phyloP scores from a whole-genome alignment of 2,113 vertebrate genomes.

The Chascanopsetta lugubris region DNA sequence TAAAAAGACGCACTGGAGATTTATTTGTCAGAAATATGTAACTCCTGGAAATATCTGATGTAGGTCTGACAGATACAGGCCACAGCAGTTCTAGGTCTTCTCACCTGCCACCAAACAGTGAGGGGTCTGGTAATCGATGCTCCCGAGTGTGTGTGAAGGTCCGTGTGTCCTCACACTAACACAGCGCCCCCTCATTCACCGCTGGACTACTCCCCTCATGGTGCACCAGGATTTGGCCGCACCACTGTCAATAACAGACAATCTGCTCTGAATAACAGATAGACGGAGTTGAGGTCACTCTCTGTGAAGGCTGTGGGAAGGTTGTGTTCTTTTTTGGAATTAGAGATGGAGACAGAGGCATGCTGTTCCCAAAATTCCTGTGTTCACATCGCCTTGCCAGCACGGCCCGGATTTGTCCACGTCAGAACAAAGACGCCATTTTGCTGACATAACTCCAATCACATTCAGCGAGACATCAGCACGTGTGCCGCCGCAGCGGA shows the following conservation, averaged over 20 bases:
- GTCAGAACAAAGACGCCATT: conserved; percentile 14
- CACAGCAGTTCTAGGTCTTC: background rate
- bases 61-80: background rate
- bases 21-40: background rate
- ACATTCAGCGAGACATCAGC: background rate
- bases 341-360: conserved; percentile 31
- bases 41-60: conserved; percentile 12
- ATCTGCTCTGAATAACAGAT: conserved; percentile 37
- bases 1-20: too few relatives aligned
- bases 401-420: conserved; percentile 1
- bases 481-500: background rate
- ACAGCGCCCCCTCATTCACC: conserved; percentile 12
- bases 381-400: conserved; percentile 30
- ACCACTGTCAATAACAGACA: conserved; percentile 41
- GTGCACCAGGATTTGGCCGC: conserved; percentile 13
- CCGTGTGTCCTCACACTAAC: conserved; percentile 22
- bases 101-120: conserved; percentile 21
- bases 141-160: conserved; percentile 18
- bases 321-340: conserved; percentile 42
- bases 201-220: background rate
- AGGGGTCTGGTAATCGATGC: background rate
- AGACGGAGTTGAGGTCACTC: conserved; percentile 49
- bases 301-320: conserved; percentile 35
- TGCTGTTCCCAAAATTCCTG: conserved; percentile 45
- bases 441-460: conserved; percentile 5